phyloP scores from a whole-genome alignment of 2,797 vertebrate species.

The Acrossocheilus fasciatus region DNA sequence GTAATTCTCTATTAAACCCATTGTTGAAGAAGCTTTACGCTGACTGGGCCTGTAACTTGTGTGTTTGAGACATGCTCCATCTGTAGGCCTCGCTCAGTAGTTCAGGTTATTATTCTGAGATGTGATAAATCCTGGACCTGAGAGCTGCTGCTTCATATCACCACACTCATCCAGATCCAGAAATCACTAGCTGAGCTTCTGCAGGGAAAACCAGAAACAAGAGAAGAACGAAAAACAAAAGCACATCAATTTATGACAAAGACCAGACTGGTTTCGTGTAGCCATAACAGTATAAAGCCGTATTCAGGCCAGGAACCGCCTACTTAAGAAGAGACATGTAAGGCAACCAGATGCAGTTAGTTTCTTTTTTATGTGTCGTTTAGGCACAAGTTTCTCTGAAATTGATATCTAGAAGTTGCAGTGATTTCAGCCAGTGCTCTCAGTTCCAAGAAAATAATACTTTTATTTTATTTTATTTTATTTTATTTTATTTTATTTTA shows the following conservation, averaged over 20 bases:
- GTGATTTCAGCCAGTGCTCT: neutral
- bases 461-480: neutral
- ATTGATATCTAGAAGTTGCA: neutral
- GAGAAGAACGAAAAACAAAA: neutral
- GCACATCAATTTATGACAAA: neutral
- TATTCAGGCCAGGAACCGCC: neutral
- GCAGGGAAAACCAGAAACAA: neutral
- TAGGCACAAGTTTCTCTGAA: neutral
- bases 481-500: too few species aligned
- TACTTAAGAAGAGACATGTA: neutral
- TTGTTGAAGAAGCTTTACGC: constrained; percentile 14
- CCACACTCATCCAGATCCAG: neutral
- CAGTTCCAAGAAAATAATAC: neutral
- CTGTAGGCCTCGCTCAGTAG: neutral
- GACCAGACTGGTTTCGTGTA: neutral
- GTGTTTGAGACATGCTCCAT: constrained; percentile 34
- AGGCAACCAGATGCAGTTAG: neutral
- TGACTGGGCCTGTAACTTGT: neutral
- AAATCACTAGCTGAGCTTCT: neutral
- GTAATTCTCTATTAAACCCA: constrained; percentile 33
- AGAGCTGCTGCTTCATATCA: constrained; percentile 6
- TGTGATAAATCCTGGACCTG: neutral
- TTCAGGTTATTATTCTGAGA: constrained; percentile 23
- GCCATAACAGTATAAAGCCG: neutral
- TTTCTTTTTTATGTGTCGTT: neutral